These are phyloP conservation scores for Alosa alosa DNA, from an alignment of 2,113 vertebrate genomes.

Conservation along the genomic window DNA sequence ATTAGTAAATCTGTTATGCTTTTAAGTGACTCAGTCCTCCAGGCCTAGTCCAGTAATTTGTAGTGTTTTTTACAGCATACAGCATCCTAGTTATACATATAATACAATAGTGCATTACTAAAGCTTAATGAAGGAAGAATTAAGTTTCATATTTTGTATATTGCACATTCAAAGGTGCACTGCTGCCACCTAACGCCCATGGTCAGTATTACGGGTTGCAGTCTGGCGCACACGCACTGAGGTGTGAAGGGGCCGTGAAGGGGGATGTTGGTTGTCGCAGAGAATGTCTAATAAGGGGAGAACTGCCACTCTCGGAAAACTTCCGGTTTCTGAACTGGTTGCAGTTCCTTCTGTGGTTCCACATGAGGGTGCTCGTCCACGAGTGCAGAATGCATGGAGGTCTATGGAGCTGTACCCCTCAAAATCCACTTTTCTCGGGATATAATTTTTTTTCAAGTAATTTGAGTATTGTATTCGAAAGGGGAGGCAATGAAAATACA, in stretches of 20 bases:
- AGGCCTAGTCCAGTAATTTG: not conserved
- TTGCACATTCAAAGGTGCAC: constrained; percentile 24
- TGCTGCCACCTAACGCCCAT: constrained; percentile 50
- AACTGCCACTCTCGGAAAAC: no score
- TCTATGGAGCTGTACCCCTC: no score
- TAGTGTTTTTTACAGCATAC: not conserved
- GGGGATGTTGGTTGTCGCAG: constrained; percentile 37
- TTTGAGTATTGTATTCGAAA: no score
- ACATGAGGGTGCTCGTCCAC: no score
- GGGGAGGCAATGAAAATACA: no score
- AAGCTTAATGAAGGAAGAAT: not conserved
- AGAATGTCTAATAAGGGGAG: no score
- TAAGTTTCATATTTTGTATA: not conserved
- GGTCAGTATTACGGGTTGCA: constrained; percentile 39
- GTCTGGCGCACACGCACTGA: constrained; percentile 41
- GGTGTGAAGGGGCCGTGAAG: constrained; percentile 31
- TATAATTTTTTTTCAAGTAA: no score
- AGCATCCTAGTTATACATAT: not conserved
- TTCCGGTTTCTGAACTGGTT: no score
- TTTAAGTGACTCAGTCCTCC: not conserved
- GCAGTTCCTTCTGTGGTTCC: no score
- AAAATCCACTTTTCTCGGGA: no score
- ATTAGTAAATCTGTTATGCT: not conserved
- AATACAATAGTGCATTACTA: not conserved
- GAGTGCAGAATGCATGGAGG: no score